A percentile compares a stretch with the other conserved stretches of the same genome.
Evolutionary conservation across 2,888 invertebrate genomes (phyloP).

Genomic region (Tenthredo distinguenda): DNA sequence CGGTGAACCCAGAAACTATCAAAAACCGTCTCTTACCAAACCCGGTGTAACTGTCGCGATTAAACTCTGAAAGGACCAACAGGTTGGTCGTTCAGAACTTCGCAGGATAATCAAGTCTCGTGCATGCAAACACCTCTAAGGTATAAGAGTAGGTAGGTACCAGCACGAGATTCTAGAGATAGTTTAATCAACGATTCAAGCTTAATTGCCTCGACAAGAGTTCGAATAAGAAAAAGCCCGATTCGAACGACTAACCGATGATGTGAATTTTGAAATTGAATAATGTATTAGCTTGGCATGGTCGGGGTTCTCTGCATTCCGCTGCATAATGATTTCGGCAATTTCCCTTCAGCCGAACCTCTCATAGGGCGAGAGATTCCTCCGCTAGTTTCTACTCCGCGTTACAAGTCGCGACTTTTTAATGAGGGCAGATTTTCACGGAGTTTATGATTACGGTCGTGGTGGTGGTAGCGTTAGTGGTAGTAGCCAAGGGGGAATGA

Average conservation of each 20-base stretch:
- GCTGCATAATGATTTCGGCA: neutral
- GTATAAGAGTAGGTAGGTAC: neutral
- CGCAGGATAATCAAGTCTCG: slow-evolving; percentile 12
- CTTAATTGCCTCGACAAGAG: neutral
- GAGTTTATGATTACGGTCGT: slow-evolving; percentile 35
- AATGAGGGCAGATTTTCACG: slow-evolving; percentile 40
- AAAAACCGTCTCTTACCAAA: neutral
- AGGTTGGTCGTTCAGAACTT: slow-evolving; percentile 50
- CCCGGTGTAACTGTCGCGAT: slow-evolving; percentile 15
- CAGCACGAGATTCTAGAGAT: neutral
- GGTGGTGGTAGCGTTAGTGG: slow-evolving; percentile 67
- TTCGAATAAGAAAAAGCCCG: neutral
- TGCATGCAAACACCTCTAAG: neutral
- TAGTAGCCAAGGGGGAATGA: neutral
- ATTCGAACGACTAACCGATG: neutral
- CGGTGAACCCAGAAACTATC: neutral
- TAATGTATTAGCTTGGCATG: neutral
- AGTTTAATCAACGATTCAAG: slow-evolving; percentile 2
- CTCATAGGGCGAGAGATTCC: neutral
- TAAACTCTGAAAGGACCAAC: slow-evolving; percentile 43
- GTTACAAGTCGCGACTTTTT: slow-evolving; percentile 39
- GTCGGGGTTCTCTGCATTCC: neutral
- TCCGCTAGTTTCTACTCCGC: neutral
- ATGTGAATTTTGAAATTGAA: neutral
- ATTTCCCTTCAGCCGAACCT: neutral